Evolutionary conservation across 1,140 invertebrate genomes (phyloP).

Genomic region (Anoplolepis gracilipes): DNA sequence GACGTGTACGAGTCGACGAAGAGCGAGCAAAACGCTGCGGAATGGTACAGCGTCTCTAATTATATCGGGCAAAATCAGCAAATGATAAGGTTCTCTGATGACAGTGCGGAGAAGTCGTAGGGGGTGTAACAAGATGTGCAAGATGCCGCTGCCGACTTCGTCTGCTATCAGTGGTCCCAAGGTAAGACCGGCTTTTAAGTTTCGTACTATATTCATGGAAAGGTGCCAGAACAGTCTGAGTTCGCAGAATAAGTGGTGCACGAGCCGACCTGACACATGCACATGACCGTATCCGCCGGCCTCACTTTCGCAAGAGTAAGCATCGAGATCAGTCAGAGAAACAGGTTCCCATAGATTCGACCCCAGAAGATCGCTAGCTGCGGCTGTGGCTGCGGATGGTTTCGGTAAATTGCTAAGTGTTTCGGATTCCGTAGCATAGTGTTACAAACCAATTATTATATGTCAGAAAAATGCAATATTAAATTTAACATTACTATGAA

Average conservation of each 20-base stretch:
- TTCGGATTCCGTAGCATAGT: not conserved
- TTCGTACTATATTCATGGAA: not conserved
- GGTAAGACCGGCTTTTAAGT: conserved; percentile 27
- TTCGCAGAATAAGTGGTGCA: conserved; percentile 64
- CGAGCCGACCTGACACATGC: not conserved
- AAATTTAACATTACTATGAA: no score
- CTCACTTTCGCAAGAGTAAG: conserved; percentile 39
- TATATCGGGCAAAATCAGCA: conserved; percentile 47
- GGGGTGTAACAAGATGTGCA: not conserved
- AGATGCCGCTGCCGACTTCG: not conserved
- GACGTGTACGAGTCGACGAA: not conserved
- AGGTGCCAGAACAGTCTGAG: conserved; percentile 31
- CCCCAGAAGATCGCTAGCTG: not conserved
- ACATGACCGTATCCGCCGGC: conserved; percentile 35
- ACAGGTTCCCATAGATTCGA: not conserved
- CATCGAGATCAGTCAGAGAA: conserved; percentile 7
- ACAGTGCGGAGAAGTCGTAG: not conserved
- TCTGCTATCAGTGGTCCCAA: not conserved
- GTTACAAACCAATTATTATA: not conserved
- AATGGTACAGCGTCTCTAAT: conserved; percentile 12
- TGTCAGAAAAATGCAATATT: no score
- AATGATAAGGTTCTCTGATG: conserved; percentile 33
- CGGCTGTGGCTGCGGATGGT: conserved; percentile 10
- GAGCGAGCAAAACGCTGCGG: not conserved
- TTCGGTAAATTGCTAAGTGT: conserved; percentile 2